Conservation (phyloP, 1,140 invertebrate genomes). For the Dendrolimus kikuchii region DNA sequence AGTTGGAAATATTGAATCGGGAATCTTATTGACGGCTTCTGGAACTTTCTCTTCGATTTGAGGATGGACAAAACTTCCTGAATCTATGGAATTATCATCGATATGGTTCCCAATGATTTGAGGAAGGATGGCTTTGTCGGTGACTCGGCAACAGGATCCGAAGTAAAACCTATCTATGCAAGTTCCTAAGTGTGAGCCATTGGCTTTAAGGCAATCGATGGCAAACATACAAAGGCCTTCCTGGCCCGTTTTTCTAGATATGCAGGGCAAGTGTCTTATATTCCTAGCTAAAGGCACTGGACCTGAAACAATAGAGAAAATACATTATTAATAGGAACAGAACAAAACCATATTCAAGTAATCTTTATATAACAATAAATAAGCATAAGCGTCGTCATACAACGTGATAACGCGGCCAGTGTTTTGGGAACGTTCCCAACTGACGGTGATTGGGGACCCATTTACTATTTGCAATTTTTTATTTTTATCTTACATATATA, state of each 20-base stretch:
- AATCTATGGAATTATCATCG: conserved; percentile 66
- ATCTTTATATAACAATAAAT: too few relatives aligned
- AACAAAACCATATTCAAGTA: too few relatives aligned
- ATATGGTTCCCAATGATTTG: conserved; percentile 59
- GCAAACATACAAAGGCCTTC: conserved; percentile 95
- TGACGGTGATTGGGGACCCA: too few relatives aligned
- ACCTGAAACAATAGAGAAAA: conserved; percentile 51
- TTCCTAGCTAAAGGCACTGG: conserved; percentile 79
- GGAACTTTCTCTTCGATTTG: conserved; percentile 47
- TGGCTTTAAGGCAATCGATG: conserved; percentile 91
- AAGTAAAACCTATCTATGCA: conserved; percentile 95
- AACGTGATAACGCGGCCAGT: too few relatives aligned
- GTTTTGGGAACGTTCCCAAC: too few relatives aligned
- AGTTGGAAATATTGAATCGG: conserved; percentile 21
- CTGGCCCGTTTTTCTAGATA: conserved; percentile 83
- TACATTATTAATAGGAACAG: neutral
- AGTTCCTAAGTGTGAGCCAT: conserved; percentile 91
- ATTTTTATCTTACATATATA: too few relatives aligned
- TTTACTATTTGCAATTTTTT: too few relatives aligned
- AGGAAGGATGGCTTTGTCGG: conserved; percentile 61
- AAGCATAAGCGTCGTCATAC: too few relatives aligned
- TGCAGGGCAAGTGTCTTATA: conserved; percentile 89
- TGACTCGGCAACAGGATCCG: conserved; percentile 89
- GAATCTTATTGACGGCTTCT: conserved; percentile 30
- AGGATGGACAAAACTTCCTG: conserved; percentile 61